Evolutionary conservation across 2,797 vertebrate species (phyloP).

Genomic region (Otolemur crassicaudatus): DNA sequence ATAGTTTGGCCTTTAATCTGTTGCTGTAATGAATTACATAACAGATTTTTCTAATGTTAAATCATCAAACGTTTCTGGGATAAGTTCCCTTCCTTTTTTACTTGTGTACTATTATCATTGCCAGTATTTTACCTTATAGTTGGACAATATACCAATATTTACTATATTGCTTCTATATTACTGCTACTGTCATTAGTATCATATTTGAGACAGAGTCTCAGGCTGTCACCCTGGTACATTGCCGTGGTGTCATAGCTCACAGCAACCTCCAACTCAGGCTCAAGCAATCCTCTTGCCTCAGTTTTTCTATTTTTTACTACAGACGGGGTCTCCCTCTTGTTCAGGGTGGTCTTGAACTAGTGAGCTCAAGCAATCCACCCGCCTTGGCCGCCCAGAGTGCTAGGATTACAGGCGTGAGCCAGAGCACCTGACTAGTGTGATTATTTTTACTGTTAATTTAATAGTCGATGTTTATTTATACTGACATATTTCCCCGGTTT

Average conservation of each 20-base stretch:
- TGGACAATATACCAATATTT: neutral
- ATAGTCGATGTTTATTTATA: neutral
- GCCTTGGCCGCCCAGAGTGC: too few relatives aligned
- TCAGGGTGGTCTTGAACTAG: too few relatives aligned
- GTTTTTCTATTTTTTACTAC: too few relatives aligned
- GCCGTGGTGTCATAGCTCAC: too few relatives aligned
- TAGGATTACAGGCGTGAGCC: too few relatives aligned
- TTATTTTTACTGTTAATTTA: constrained; percentile 13
- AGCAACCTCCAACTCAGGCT: too few relatives aligned
- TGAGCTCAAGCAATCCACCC: too few relatives aligned
- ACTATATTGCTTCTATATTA: neutral
- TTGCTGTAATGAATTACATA: constrained; percentile 14
- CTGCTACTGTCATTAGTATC: neutral
- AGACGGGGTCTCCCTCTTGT: too few relatives aligned
- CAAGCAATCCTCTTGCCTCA: too few relatives aligned
- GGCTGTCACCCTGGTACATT: too few relatives aligned
- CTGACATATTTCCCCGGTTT: neutral
- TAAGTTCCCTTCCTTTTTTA: neutral
- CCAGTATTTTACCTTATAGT: neutral
- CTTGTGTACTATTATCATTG: neutral
- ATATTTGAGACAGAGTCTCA: neutral
- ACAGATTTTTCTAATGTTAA: constrained; percentile 14
- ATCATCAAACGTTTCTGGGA: neutral
- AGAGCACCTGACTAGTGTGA: neutral
- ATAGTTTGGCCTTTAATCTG: constrained; percentile 35